Conservation (phyloP, 1,140 invertebrate genomes). For the Trachymyrmex cornetzi region DNA sequence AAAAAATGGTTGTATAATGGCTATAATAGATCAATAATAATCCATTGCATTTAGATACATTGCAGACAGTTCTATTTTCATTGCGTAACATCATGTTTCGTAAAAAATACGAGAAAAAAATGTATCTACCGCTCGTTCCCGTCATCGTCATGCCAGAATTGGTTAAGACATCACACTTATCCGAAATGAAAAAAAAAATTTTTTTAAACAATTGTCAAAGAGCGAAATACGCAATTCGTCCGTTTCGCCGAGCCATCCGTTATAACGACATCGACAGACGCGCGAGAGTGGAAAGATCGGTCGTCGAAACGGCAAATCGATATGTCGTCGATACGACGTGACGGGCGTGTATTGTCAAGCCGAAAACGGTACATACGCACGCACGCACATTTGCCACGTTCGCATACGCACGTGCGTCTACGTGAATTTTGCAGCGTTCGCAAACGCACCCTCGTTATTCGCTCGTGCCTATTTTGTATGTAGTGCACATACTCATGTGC, state of each 20-base stretch:
- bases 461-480: constrained; percentile 42
- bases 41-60: neutral
- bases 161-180: constrained; percentile 76
- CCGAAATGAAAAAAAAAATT: constrained; percentile 78
- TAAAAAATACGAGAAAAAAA: neutral
- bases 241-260: constrained; percentile 58
- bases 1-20: neutral
- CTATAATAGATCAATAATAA: neutral
- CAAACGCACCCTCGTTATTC: constrained; percentile 53
- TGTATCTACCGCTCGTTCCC: neutral
- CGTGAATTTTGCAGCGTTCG: constrained; percentile 60
- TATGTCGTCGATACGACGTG: constrained; percentile 67
- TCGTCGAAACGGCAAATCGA: constrained; percentile 71
- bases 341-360: constrained; percentile 58
- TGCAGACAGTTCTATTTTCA: neutral
- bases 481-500: neutral
- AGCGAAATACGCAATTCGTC: constrained; percentile 49
- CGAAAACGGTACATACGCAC: constrained; percentile 45
- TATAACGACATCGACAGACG: constrained; percentile 57
- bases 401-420: constrained; percentile 61
- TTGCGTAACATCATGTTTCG: neutral
- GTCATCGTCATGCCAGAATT: neutral
- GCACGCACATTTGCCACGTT: constrained; percentile 26
- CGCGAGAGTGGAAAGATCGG: constrained; percentile 67
- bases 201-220: constrained; percentile 8